Evolutionary conservation across 1,140 invertebrate species (phyloP).

Genomic region (Bemisia tabaci): DNA sequence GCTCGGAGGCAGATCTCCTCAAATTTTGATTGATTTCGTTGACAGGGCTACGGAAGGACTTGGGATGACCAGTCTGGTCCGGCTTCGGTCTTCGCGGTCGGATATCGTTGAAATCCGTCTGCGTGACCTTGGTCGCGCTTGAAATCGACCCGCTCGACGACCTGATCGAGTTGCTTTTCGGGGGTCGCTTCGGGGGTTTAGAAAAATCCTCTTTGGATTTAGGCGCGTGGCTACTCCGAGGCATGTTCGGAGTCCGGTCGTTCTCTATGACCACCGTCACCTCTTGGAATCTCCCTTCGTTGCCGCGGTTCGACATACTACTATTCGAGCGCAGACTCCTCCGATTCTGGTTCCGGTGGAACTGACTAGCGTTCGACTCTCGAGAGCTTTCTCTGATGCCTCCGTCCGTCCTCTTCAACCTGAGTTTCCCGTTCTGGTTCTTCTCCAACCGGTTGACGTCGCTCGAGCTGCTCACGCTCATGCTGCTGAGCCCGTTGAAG

Average conservation of each 20-base stretch:
- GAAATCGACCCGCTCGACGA: background rate
- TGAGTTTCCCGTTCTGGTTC: background rate
- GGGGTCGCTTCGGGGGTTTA: background rate
- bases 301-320: background rate
- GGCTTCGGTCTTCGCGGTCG: background rate
- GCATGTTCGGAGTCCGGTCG: background rate
- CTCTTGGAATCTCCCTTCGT: background rate
- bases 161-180: background rate
- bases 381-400: background rate
- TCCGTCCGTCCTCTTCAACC: background rate
- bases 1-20: background rate
- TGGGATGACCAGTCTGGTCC: background rate
- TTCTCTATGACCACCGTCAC: background rate
- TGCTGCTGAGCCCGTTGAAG: background rate
- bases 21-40: slow-evolving; percentile 1
- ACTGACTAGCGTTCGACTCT: background rate
- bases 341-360: background rate
- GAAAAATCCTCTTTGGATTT: background rate
- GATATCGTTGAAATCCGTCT: background rate
- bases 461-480: slow-evolving; percentile 10
- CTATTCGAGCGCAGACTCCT: background rate
- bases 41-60: background rate
- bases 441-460: background rate
- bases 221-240: background rate
- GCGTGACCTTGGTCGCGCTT: background rate